phyloP scores from a whole-genome alignment of 2,797 vertebrate genomes.

The Gallinago nigripennis region DNA sequence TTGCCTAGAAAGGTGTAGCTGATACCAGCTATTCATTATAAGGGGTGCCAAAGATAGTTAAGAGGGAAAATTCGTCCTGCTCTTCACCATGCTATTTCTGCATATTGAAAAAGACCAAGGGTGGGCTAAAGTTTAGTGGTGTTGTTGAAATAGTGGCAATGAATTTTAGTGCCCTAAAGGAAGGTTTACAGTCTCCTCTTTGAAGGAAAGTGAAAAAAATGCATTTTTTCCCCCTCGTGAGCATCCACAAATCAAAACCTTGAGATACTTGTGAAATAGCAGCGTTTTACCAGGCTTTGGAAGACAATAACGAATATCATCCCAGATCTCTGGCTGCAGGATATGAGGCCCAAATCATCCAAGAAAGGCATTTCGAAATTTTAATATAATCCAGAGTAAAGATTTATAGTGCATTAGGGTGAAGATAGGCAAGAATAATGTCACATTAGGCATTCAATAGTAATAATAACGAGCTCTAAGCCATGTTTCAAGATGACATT shows the following conservation, averaged over 20 bases:
- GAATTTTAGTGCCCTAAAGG: not conserved
- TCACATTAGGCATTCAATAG: constrained; percentile 52
- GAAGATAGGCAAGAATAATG: constrained; percentile 67
- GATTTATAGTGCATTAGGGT: constrained; percentile 66
- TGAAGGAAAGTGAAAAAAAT: not conserved
- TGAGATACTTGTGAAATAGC: constrained; percentile 40
- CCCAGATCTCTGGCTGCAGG: constrained; percentile 45
- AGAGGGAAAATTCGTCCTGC: not conserved
- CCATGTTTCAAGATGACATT: not conserved
- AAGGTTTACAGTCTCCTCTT: not conserved
- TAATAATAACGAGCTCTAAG: not conserved
- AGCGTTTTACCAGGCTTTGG: constrained; percentile 53
- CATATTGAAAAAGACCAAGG: not conserved
- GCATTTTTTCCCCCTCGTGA: not conserved
- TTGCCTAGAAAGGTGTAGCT: not conserved
- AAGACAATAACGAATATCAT: constrained; percentile 55
- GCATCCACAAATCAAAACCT: constrained; percentile 40
- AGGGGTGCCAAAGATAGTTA: not conserved
- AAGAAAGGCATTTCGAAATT: constrained; percentile 71
- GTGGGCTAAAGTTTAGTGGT: not conserved
- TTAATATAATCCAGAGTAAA: constrained; percentile 62
- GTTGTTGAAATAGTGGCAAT: not conserved
- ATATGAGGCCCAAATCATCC: constrained; percentile 42
- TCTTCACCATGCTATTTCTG: not conserved
- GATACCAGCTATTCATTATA: not conserved